Evolutionary conservation across 2,797 vertebrate species (phyloP), one percentile per base, ranked within the genome.

Genomic region (Corythornis leucogaster): DNA sequence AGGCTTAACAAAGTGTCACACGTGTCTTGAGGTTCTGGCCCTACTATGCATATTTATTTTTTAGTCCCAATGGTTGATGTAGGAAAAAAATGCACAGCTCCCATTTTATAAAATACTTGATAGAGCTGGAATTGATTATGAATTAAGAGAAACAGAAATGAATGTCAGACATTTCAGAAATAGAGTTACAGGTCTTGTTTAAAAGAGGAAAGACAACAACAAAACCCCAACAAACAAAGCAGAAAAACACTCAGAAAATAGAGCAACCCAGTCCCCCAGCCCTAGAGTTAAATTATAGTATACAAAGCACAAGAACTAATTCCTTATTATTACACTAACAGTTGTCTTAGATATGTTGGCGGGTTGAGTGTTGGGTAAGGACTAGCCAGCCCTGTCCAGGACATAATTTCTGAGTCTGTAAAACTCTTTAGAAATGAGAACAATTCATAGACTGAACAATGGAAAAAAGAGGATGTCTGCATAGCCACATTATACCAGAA

Each of bases 81-180:
- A 81, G 67, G 55, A 94, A 84, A 89, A 95, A 95, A 86, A 90
- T 76, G 45, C 1, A 1, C 43, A 85, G 85, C 83, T 87, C 84
- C 53, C 68, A 84, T 90, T 91, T 91, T 69, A 79, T 79, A 15
- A 91, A 93, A 73, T 63, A 75, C 22, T 93, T 80, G 59, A 79
- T 67, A 84, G 57, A 53, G 90, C 80, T 91, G 87, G 85, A 90
- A 81, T 74, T 76, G 63, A 88, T 91, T 94, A 92, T 8, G 57
- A 90, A 84, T 69, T 22, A 93, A 1, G 5, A 89, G 63, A 90
- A 92, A 88, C 43, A 88, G 70, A 85, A 94, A 73, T 21, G 22
- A 73, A 38, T 43, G 92, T 86, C 80, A 88, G 67, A 79, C 57
- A 48, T 85, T 76, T 64, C 57, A 91, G 48, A 92, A 91, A 76